These are phyloP conservation scores for Zaprionus lachaisei DNA, from an alignment of 1,140 invertebrate genomes.

Conservation along the genomic window DNA sequence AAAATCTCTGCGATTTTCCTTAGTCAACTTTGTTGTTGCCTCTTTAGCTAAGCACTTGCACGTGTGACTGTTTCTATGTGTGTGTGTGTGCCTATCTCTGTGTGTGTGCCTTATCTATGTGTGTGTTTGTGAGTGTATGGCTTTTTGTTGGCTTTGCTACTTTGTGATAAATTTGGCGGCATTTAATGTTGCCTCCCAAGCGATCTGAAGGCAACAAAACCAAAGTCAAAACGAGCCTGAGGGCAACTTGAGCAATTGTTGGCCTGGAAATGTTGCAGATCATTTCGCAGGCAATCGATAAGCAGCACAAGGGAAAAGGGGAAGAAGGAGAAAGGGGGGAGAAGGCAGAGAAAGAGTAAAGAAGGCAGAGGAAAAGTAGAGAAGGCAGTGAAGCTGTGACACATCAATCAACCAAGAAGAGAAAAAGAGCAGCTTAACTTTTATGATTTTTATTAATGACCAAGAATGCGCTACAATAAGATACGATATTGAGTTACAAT, in stretches of 20 bases:
- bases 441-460: slow-evolving; percentile 49
- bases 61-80: too few species aligned
- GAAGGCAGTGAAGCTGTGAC: too few species aligned
- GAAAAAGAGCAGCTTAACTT: slow-evolving; percentile 37
- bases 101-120: slow-evolving; percentile 19
- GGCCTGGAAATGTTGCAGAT: slow-evolving; percentile 35
- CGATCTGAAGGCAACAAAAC: slow-evolving; percentile 44
- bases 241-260: slow-evolving; percentile 18
- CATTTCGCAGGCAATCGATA: slow-evolving; percentile 3
- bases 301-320: background rate
- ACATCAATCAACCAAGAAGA: slow-evolving; percentile 56
- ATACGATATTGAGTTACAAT: slow-evolving; percentile 26
- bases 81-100: background rate
- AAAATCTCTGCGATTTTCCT: slow-evolving; percentile 2
- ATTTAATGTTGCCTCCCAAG: slow-evolving; percentile 69
- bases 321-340: too few species aligned
- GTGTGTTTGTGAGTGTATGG: background rate
- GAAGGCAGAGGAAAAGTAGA: fast-evolving
- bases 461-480: slow-evolving; percentile 41
- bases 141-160: slow-evolving; percentile 35
- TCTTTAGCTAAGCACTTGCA: background rate
- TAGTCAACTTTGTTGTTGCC: slow-evolving; percentile 39
- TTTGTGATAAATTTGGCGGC: slow-evolving; percentile 71
- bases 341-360: too few species aligned
- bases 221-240: background rate